Base-by-base conservation (phyloP, 2,888 invertebrate species). In the Apamea anceps region DNA sequence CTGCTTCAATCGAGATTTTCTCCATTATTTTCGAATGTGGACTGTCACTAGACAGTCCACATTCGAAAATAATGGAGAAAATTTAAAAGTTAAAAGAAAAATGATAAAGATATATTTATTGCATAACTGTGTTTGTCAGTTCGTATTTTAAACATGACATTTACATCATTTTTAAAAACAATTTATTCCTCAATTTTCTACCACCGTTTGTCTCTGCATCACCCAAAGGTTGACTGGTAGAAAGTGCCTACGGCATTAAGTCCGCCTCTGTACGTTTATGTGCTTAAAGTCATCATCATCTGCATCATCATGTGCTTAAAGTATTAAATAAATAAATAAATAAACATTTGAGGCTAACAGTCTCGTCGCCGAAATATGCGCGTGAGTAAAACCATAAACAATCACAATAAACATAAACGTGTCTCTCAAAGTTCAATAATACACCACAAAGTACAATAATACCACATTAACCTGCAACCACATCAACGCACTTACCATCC, bases 401-500 rank as follows among this genome's bases (percentile, higher is more conserved):
- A 78, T 45, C 37, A 68, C 25, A 42, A 67, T 37, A 62, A 71
- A 32, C 6, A 45, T 48, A 28, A 65, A 73, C 18, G 21, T 48
- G 28, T 63, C 62, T 60, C 12, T 32, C n/a, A 45, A 32, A 67
- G 12, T 18, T 37, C 18, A 66, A 65, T 62, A 42, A n/a, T 13
- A n/a, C 37, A 54, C 15, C n/a, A 73, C 1, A 32, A 32, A 32
- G 32, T 32, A 32, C 32, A 32, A 32, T 32, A 74, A 68, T 21
- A 71, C 70, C 45, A 48, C n/a, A 74, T 57, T 37, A 66, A 45
- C 45, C 37, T 60, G 32, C 62, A 80, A 51, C 25, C 45, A 37
- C 48, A 73, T 12, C 4, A 42, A 37, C 10, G 3, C 5, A 57
- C 75, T 81, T 87, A 80, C 79, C 80, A 79, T 32, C 42, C 75